Evolutionary conservation across 2,888 invertebrate species (phyloP).

Genomic region (Leucophora obtusa): DNA sequence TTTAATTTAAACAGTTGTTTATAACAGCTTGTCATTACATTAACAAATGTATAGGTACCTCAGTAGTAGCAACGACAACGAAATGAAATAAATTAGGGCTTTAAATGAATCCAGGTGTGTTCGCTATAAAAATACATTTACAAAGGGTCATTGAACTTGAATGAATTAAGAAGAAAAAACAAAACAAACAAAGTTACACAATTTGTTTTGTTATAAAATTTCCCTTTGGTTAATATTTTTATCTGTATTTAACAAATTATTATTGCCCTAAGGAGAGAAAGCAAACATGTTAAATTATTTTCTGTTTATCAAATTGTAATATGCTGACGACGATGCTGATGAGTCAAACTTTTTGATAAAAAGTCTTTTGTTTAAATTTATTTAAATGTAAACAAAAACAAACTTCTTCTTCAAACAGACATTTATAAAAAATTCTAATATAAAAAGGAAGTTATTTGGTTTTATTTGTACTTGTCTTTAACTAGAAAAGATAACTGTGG

Average conservation of each 20-base stretch:
- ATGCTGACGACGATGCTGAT: not conserved
- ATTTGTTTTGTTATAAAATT: not conserved
- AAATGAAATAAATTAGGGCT: constrained; percentile 12
- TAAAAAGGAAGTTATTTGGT: not conserved
- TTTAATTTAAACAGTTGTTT: constrained; percentile 30
- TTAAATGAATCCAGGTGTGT: constrained; percentile 4
- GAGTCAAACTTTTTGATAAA: constrained; percentile 3
- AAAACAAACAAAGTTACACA: not conserved
- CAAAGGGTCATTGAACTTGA: constrained; percentile 54
- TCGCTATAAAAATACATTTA: not conserved
- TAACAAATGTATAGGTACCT: constrained; percentile 20
- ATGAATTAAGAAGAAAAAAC: constrained; percentile 21
- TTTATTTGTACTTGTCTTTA: not conserved
- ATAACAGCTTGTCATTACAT: constrained; percentile 53
- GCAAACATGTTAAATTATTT: constrained; percentile 8
- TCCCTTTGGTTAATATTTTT: not conserved
- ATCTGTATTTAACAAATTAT: constrained; percentile 29
- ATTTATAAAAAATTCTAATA: not conserved
- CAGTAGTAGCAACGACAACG: constrained; percentile 13
- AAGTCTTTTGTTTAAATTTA: constrained; percentile 8
- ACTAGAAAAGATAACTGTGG: no score
- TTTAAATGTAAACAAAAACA: not conserved
- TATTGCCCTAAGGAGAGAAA: constrained; percentile 6
- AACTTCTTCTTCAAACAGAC: not conserved
- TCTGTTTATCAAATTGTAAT: not conserved